Conservation (phyloP, 2,888 invertebrate species). For the Shargacucullia verbasci region DNA sequence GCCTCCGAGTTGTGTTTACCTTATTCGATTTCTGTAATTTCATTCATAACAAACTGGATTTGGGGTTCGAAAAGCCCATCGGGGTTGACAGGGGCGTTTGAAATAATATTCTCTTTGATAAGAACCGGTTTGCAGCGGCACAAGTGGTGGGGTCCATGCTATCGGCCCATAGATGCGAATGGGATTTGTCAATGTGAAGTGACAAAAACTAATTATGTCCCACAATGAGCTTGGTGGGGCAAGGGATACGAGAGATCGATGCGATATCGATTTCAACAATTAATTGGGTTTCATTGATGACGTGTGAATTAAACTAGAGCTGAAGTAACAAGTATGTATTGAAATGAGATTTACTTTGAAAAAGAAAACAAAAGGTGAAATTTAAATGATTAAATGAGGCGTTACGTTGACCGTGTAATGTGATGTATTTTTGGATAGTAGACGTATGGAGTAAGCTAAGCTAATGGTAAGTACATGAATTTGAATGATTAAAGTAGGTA, state of each 20-base stretch:
- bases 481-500: background rate
- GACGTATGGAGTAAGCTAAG: too few species aligned
- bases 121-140: slow-evolving; percentile 79
- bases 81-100: slow-evolving; percentile 88
- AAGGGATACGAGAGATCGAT: slow-evolving; percentile 69
- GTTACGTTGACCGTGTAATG: background rate
- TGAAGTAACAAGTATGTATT: slow-evolving; percentile 32
- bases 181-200: slow-evolving; percentile 88
- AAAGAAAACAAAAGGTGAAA: background rate
- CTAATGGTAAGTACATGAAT: background rate
- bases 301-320: slow-evolving; percentile 37
- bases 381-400: background rate
- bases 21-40: slow-evolving; percentile 90
- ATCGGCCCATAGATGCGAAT: slow-evolving; percentile 75
- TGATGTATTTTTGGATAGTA: background rate
- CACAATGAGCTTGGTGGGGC: slow-evolving; percentile 79
- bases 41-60: slow-evolving; percentile 89
- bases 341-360: slow-evolving; percentile 2
- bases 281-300: slow-evolving; percentile 52
- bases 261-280: slow-evolving; percentile 71
- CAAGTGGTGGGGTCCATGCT: slow-evolving; percentile 81
- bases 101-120: slow-evolving; percentile 89
- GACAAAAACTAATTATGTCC: slow-evolving; percentile 88
- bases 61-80: slow-evolving; percentile 87
- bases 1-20: slow-evolving; percentile 88